Percentiles rank a stretch among this genome's conserved stretches.
phyloP scores from a whole-genome alignment of 1,140 invertebrate genomes.

The Drosophila athabasca region DNA sequence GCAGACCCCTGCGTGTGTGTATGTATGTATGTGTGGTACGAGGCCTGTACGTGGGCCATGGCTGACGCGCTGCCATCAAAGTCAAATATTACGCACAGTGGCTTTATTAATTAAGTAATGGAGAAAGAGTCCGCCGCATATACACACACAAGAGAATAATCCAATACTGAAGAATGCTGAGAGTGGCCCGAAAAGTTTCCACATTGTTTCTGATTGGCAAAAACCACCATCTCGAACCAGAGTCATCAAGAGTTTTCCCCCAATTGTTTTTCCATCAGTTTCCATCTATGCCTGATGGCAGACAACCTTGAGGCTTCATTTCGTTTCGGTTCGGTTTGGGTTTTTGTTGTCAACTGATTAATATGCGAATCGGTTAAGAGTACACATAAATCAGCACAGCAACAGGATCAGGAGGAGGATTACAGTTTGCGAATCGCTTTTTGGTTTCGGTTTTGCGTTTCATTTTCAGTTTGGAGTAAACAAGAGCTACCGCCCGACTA shows the following conservation, averaged over 20 bases:
- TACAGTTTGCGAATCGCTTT: conserved; percentile 1
- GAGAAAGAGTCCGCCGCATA: too few species aligned
- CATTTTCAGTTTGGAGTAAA: conserved; percentile 10
- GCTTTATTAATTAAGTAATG: too few species aligned
- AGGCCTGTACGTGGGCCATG: too few species aligned
- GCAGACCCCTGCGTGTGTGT: too few species aligned
- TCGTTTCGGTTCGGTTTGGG: too few species aligned
- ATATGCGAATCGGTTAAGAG: conserved; percentile 4
- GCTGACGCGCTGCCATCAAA: background rate
- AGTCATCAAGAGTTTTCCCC: background rate
- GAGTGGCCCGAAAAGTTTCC: background rate
- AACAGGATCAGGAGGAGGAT: background rate
- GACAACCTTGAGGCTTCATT: conserved; percentile 11
- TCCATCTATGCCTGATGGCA: background rate
- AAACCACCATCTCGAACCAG: conserved; percentile 6
- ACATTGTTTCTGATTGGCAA: conserved; percentile 10
- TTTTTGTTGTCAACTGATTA: conserved; percentile 21
- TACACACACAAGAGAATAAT: too few species aligned
- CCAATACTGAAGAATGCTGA: too few species aligned
- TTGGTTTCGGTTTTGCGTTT: conserved; percentile 11
- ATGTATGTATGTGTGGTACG: too few species aligned
- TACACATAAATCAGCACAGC: conserved; percentile 18
- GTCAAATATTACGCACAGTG: background rate
- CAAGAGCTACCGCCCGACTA: conserved; percentile 19
- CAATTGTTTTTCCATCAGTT: too few species aligned